Conservation (phyloP, 2,113 vertebrate genomes). For the Corythaixoides concolor region DNA sequence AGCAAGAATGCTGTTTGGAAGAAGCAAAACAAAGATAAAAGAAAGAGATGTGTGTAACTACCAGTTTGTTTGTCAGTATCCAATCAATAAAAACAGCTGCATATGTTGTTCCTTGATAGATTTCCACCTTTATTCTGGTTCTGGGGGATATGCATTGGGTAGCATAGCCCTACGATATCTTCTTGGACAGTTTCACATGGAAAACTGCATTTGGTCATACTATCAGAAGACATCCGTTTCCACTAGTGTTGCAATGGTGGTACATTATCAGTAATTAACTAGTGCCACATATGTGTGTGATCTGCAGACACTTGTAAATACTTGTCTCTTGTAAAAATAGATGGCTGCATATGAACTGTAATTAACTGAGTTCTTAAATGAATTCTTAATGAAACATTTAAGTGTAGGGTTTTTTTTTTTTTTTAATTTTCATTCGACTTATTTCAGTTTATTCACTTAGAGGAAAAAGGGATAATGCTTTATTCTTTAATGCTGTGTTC, state of each 20-base stretch:
- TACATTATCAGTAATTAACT: neutral
- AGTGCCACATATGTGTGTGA: neutral
- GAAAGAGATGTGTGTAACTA: neutral
- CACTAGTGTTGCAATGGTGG: neutral
- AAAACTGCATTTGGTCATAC: neutral
- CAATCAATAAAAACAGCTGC: neutral
- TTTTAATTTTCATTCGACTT: neutral
- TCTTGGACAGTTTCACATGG: neutral
- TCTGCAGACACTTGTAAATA: neutral
- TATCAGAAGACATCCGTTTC: neutral
- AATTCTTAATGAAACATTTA: neutral
- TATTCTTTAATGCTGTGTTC: neutral
- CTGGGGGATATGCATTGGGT: neutral
- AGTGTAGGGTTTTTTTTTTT: neutral
- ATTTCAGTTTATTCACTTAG: neutral
- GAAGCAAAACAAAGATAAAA: neutral
- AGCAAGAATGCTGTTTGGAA: neutral
- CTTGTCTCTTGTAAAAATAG: neutral
- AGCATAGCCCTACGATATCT: neutral
- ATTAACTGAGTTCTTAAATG: neutral
- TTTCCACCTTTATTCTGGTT: neutral
- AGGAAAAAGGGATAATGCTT: neutral
- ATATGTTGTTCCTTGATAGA: neutral
- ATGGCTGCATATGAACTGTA: rapidly evolving
- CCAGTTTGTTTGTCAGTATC: neutral